These are phyloP conservation scores for Brienomyrus brachyistius DNA, from an alignment of 2,113 vertebrate species.

Conservation along the genomic window DNA sequence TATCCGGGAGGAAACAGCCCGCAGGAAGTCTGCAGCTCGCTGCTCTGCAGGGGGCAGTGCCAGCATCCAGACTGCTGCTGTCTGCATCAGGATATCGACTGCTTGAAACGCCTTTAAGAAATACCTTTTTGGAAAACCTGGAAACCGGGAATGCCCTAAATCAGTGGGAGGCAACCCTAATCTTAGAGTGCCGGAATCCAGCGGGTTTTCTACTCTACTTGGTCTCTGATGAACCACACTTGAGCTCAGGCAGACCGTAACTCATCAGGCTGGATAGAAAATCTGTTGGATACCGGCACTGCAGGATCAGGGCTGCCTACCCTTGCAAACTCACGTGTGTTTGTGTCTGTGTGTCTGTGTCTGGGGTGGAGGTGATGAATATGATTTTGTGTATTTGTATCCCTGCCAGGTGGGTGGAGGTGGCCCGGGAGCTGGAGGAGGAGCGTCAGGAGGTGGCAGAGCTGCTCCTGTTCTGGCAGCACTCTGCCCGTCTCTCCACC, in stretches of 20 bases:
- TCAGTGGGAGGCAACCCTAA: not conserved
- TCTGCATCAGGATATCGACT: not conserved
- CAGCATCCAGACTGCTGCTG: not conserved
- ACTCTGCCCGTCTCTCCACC: conserved; percentile 22
- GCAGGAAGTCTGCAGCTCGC: not conserved
- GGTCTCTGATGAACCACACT: not conserved
- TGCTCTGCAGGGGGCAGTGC: not conserved
- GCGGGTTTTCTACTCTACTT: not conserved
- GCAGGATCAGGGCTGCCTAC: not conserved
- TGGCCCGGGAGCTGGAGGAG: conserved; percentile 52
- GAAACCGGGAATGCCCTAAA: not conserved
- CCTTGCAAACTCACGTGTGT: not conserved
- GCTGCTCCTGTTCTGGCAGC: conserved; percentile 63
- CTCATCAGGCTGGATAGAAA: not conserved
- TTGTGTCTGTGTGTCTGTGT: not conserved
- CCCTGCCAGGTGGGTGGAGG: conserved; percentile 65
- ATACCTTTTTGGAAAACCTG: not conserved
- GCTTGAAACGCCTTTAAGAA: not conserved
- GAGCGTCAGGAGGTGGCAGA: conserved; percentile 44
- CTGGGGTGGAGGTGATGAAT: not conserved
- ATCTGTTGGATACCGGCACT: not conserved
- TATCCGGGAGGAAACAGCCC: not conserved
- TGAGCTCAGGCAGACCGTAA: not conserved
- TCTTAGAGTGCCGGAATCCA: not conserved
- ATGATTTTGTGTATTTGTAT: not conserved